phyloP scores from a whole-genome alignment of 2,888 invertebrate genomes.

The Cheilosia scutellata region DNA sequence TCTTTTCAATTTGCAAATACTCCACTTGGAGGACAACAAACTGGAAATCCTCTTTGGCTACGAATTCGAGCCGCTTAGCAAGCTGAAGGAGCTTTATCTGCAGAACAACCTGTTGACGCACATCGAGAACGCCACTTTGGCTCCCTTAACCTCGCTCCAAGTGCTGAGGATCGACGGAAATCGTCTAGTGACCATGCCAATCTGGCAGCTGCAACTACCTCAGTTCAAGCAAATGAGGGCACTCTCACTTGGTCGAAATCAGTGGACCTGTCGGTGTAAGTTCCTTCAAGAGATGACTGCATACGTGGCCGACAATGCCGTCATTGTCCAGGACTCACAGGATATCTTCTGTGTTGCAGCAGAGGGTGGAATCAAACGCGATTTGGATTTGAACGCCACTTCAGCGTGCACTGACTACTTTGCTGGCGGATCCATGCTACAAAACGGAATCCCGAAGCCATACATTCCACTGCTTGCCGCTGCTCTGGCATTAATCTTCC shows the following conservation, averaged over 20 bases:
- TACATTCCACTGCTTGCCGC: constrained; percentile 94
- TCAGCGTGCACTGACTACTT: constrained; percentile 93
- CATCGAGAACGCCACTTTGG: constrained; percentile 92
- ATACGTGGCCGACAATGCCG: constrained; percentile 92
- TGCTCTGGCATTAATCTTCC: constrained; percentile 90
- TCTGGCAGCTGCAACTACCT: constrained; percentile 88
- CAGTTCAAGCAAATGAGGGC: constrained; percentile 83
- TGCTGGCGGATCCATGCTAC: constrained; percentile 90
- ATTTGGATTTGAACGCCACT: constrained; percentile 93
- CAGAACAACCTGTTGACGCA: constrained; percentile 93
- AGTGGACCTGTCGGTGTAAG: constrained; percentile 96
- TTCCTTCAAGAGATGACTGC: constrained; percentile 93
- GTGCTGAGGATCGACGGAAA: constrained; percentile 93
- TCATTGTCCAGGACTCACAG: constrained; percentile 91
- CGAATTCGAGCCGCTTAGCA: constrained; percentile 93
- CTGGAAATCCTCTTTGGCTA: constrained; percentile 92
- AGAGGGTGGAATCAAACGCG: constrained; percentile 85
- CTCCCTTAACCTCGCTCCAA: constrained; percentile 91
- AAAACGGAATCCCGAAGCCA: constrained; percentile 91
- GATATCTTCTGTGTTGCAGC: constrained; percentile 90
- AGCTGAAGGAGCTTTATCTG: constrained; percentile 92
- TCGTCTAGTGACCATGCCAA: constrained; percentile 91
- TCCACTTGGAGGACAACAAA: constrained; percentile 94
- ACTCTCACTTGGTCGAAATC: constrained; percentile 89
- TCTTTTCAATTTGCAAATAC: constrained; percentile 90